Evolutionary conservation across 2,797 vertebrate genomes (phyloP).

Genomic region (Clarias platycephalus): DNA sequence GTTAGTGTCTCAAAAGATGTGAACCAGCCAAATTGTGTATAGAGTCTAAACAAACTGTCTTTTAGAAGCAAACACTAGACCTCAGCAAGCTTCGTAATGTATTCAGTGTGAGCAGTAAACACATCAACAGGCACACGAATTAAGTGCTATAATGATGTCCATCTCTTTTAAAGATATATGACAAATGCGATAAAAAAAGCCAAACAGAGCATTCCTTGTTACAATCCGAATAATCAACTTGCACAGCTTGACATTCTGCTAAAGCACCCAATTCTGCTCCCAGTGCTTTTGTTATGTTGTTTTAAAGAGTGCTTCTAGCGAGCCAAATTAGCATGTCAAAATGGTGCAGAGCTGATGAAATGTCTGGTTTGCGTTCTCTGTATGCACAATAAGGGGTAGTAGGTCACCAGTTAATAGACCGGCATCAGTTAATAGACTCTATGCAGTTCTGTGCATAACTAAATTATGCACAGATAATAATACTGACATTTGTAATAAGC

Average conservation of each 20-base stretch:
- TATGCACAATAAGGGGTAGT: constrained; percentile 40
- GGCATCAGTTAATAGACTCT: background rate
- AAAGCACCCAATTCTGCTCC: constrained; percentile 46
- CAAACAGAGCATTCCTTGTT: constrained; percentile 47
- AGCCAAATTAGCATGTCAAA: constrained; percentile 62
- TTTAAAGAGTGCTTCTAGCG: constrained; percentile 52
- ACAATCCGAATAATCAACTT: constrained; percentile 51
- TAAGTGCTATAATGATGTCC: constrained; percentile 21
- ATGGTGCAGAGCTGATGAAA: constrained; percentile 53
- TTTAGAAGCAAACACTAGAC: constrained; percentile 15
- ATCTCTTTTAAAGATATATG: constrained; percentile 39
- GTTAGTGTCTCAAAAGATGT: constrained; percentile 26
- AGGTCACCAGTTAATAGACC: constrained; percentile 48
- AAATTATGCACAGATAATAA: background rate
- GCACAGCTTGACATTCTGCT: constrained; percentile 51
- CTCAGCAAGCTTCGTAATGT: constrained; percentile 28
- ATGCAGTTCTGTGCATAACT: background rate
- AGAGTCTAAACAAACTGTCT: constrained; percentile 24
- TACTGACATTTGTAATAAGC: background rate
- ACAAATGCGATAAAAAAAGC: constrained; percentile 25
- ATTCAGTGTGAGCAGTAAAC: constrained; percentile 24
- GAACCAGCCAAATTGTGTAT: constrained; percentile 17
- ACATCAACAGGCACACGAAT: constrained; percentile 26
- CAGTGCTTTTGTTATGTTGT: constrained; percentile 52
- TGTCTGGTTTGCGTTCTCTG: constrained; percentile 48